Evolutionary conservation across 2,888 invertebrate species (phyloP).

Genomic region (Biston betularia): DNA sequence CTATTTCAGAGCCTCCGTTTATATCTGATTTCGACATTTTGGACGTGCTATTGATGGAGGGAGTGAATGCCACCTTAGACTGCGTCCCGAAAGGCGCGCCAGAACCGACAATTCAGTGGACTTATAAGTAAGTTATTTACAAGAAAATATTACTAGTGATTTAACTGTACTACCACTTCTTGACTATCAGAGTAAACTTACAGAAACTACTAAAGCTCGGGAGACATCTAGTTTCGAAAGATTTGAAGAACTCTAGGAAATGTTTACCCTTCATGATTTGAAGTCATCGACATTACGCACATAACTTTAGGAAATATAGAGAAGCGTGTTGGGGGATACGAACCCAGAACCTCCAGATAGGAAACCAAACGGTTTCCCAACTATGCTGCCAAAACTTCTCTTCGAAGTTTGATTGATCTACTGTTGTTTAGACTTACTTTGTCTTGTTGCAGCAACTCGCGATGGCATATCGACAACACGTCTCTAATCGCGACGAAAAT

Average conservation of each 20-base stretch:
- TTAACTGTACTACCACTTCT: too few species aligned
- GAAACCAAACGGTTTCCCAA: too few species aligned
- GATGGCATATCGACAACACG: constrained; percentile 62
- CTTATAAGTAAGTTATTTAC: constrained; percentile 62
- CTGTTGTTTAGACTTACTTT: background rate
- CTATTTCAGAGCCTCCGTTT: constrained; percentile 67
- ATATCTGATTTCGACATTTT: constrained; percentile 73
- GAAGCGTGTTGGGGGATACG: too few species aligned
- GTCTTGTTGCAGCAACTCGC: constrained; percentile 60
- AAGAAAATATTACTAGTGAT: background rate
- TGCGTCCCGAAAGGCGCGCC: constrained; percentile 80
- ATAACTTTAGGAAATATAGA: too few species aligned
- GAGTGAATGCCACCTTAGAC: constrained; percentile 72
- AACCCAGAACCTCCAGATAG: too few species aligned
- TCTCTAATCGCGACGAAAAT: constrained; percentile 58
- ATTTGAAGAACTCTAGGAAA: too few species aligned
- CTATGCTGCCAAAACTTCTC: too few species aligned
- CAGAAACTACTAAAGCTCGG: too few species aligned
- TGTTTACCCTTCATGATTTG: too few species aligned
- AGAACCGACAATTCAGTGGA: constrained; percentile 73
- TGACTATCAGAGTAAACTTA: too few species aligned
- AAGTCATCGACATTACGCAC: too few species aligned
- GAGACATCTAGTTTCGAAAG: too few species aligned
- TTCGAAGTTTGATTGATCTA: background rate
- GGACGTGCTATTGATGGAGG: constrained; percentile 72